Base-by-base conservation (phyloP, 2,888 invertebrate species). In the Isotomurus palustris region DNA sequence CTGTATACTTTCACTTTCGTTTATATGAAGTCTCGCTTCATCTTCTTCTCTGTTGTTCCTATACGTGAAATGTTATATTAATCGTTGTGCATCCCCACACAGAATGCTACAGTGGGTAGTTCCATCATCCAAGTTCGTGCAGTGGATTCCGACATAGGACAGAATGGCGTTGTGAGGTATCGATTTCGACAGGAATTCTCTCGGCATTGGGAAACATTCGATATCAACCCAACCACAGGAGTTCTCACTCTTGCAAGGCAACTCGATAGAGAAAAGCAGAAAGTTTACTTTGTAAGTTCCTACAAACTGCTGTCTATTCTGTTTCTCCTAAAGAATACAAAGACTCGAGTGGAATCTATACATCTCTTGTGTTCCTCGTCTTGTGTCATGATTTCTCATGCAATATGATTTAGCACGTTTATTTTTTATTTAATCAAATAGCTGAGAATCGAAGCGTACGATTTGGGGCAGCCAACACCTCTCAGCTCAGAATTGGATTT, bases 381-480 rank as follows among this genome's bases (percentile, higher is more conserved):
- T n/a, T n/a, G n/a, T n/a, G n/a, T n/a, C n/a, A n/a, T n/a, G 14
- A 32, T 32, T 32, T 32, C 14, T 32, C 8, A 8, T 32, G 32
- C 32, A 14, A 32, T 10, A 32, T 32, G 14, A 32, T 32, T 8
- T 32, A 8, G 8, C 32, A 14, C 32, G 32, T 10, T 32, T 32
- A 8, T 32, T 32, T 32, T 32, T 32, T 32, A 14, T 32, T 10
- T 14, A 4, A 14, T 44, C n/a, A 50, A 75, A 74, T 75, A 92
- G 91, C 84, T 93, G 58, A 80, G 92, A 69, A 85, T 93, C 43
- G 91, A 92, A 78, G 92, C 92, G 0, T 90, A 86, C 73, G 93
- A 93, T 76, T 81, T 91, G 53, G 93, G 93, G 0, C 78, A 85
- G 1, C 92, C 93, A 0, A 91, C 91, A 0, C 85, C 91, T 0